Conservation (phyloP, 2,113 vertebrate genomes). For the Dicaeum eximium region DNA sequence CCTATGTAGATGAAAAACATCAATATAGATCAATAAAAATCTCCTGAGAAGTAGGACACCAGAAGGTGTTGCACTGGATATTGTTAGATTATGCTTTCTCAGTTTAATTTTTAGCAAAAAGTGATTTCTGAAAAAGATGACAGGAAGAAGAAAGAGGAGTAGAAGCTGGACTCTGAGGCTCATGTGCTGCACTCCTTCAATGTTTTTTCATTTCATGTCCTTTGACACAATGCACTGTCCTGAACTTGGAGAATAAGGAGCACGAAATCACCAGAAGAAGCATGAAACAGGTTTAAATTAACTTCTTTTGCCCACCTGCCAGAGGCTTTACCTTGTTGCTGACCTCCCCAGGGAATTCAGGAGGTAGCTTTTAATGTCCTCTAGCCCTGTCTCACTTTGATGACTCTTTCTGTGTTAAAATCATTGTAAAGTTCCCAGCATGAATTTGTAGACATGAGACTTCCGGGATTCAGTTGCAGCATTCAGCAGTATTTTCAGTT, state of each 20-base stretch:
- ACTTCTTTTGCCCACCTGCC: background rate
- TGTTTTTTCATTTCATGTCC: background rate
- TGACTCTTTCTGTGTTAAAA: background rate
- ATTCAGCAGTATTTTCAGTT: background rate
- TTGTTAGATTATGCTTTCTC: background rate
- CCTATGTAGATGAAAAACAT: background rate
- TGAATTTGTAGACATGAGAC: background rate
- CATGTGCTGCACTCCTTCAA: background rate
- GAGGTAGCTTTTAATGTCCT: background rate
- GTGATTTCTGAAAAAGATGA: background rate
- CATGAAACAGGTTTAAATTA: background rate
- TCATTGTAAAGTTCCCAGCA: background rate
- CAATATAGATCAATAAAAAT: background rate
- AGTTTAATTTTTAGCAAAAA: constrained; percentile 3
- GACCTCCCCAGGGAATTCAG: background rate
- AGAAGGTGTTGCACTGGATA: background rate
- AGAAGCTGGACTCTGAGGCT: background rate
- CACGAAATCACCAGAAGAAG: background rate
- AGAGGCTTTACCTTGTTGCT: background rate
- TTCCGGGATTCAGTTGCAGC: background rate
- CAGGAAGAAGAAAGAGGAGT: background rate
- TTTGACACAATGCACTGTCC: background rate
- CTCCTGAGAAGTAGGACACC: background rate
- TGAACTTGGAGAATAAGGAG: background rate
- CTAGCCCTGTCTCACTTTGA: background rate